Base-by-base conservation (phyloP, 2,888 invertebrate species). In the Dryobota labecula region DNA sequence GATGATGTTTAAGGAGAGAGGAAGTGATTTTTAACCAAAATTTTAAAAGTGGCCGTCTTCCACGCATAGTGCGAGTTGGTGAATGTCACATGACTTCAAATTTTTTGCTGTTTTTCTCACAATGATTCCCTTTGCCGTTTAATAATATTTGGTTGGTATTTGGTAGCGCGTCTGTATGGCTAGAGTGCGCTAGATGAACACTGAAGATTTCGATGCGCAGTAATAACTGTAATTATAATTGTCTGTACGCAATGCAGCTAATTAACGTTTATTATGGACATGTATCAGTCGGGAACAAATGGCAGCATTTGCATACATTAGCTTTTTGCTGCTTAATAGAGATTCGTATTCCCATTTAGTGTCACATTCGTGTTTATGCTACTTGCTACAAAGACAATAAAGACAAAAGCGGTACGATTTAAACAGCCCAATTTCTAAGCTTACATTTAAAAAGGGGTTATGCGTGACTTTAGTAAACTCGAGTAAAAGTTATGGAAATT, bases 231-330 rank as follows among this genome's bases (percentile, higher is more conserved):
- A 47, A 58, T 73, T 78, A n/a, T 49, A 30, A 71, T 64, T 27
- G 41, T 43, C 41, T n/a, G 53, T 49, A 54, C 47, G 36, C 27
- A 43, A 36, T 71, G 63, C 58, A 60, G 41, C 33, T 47, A 47
- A 75, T 57, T 45, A 62, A 36, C 18, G 57, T 53, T 76, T 53
- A 71, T 58, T 63, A 71, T 53, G 30, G 41, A 62, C 62, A 63
- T 63, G 36, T 54, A 41, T 45, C 36, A 61, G 36, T 54, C 15
- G 41, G 36, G 38, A 61, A 30, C 47, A 60, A 76, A 56, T 67
- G 36, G 43, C 43, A 43, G 15, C 49, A 76, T 73, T 76, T 43
- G 49, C 56, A 76, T 76, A 56, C n/a, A 67, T 56, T 45, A 49
- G 30, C 66, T 75, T 49, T 69, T 56, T 56, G 33, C 27, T 56